Evolutionary conservation across 1,140 invertebrate species (phyloP), one percentile per base, ranked within the genome.

Genomic region (Hypothenemus hampei): DNA sequence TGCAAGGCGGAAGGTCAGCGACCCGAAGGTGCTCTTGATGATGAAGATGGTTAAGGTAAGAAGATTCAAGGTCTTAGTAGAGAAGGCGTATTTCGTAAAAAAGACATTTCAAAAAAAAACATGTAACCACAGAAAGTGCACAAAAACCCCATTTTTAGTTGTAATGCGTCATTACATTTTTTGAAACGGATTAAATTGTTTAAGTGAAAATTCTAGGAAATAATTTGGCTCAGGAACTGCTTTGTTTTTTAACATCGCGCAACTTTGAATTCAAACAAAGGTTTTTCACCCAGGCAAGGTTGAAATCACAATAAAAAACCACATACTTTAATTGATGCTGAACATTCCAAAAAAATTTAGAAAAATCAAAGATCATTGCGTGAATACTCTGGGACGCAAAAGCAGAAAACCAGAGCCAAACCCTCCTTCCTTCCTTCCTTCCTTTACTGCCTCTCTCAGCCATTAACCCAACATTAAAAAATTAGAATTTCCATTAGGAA

Each of bases 1-100:
- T n/a, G n/a, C 48, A 33, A 24, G 13, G 54, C 49, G 35, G 45
- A 46, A 57, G 54, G 54, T 57, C 54, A 57, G 18, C 46, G 54
- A 57, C 54, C 54, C 24, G 43, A 29, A 44, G 37, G 20, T 29
- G 33, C 13, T 24, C 19, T 13, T 37, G 39, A 15, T 57, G 43
- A 49, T 55, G 24, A 55, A 55, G n/a, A n/a, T n/a, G n/a, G n/a
- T n/a, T n/a, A n/a, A n/a, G n/a, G n/a, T n/a, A n/a, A n/a, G n/a
- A n/a, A n/a, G 51, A 55, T 55, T 47, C 52, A 55, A 55, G 54
- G 54, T 57, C 46, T 21, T 18, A 45, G 19, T 46, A 41, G 33
- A 41, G 45, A 44, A n/a, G n/a, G n/a, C n/a, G n/a, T n/a, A n/a
- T n/a, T n/a, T n/a, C n/a, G n/a, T n/a, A n/a, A n/a, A n/a, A n/a